phyloP scores from a whole-genome alignment of 2,113 vertebrate species.

The Panurus biarmicus region DNA sequence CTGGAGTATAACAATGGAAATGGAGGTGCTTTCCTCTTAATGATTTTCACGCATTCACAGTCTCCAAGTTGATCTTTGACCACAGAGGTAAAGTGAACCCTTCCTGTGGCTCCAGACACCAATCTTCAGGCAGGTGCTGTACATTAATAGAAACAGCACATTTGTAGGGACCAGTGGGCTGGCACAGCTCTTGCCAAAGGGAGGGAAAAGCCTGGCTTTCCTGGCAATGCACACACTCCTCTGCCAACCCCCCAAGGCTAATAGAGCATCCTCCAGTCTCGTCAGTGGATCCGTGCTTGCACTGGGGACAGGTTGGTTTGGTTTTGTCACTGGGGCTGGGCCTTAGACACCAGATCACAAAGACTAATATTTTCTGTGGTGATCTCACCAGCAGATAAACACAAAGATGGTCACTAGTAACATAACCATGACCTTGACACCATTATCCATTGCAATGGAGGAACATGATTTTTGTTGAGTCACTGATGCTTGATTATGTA shows the following conservation, averaged over 20 bases:
- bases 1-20: background rate
- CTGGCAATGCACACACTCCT: accelerated
- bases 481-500: background rate
- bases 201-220: background rate
- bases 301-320: background rate
- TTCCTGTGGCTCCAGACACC: background rate
- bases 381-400: background rate
- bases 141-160: accelerated
- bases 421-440: background rate
- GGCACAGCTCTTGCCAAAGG: background rate
- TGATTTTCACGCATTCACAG: background rate
- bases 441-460: background rate
- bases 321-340: background rate
- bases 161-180: background rate
- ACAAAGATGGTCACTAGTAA: background rate
- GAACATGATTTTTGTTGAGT: background rate
- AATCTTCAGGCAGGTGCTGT: background rate
- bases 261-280: background rate
- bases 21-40: background rate
- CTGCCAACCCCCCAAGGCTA: background rate
- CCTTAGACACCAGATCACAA: background rate
- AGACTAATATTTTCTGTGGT: background rate
- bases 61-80: background rate
- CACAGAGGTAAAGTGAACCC: background rate
- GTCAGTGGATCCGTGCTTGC: accelerated